Evolutionary conservation across 2,797 vertebrate species (phyloP), one percentile per base, ranked within the genome.

Genomic region (Enteromius treurensis): DNA sequence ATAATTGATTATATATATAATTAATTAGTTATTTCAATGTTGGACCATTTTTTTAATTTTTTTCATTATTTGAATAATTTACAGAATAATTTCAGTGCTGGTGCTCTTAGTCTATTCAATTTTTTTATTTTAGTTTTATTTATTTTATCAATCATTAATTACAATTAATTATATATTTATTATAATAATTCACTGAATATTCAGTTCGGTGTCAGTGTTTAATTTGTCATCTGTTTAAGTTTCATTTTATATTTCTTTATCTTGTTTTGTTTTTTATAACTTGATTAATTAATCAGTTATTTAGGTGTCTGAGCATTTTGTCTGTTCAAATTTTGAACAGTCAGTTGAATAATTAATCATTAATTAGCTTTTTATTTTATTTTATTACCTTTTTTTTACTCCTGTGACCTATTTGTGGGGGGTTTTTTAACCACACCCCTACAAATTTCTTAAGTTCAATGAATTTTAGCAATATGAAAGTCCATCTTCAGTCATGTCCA

Each of bases 401-500:
- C 21, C 23, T 26, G 58, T 26, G n/a, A 10, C 3, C 53, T 77
- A 2, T 76, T n/a, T 5, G 26, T 34, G 47, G 26, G 26, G 26
- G 26, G 26, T 26, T 26, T 40, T 3, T 6, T 2, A 29, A 23
- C 7, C 70, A 53, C 5, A 51, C 29, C 8, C 8, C 21, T 21
- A 40, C 19, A 60, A 10, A 60, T 60, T 1, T 60, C 58, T 29
- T 47, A 47, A 6, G 40, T 60, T n/a, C 13, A 11, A 23, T 60
- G 8, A 60, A 42, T 23, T 45, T 81, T 37, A 23, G 58, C 29
- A 23, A 17, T 37, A 17, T 3, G 23, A 2, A 60, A 62, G 29
- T 29, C n/a, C 47, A 51, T 45, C 15, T 75, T 37, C 17, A 75
- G 49, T 86, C 68, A 11, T 19, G 5, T 40, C 62, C 76, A 79